These are phyloP conservation scores for Cynopterus sphinx DNA, from an alignment of 2,797 vertebrate species.

Conservation along the genomic window DNA sequence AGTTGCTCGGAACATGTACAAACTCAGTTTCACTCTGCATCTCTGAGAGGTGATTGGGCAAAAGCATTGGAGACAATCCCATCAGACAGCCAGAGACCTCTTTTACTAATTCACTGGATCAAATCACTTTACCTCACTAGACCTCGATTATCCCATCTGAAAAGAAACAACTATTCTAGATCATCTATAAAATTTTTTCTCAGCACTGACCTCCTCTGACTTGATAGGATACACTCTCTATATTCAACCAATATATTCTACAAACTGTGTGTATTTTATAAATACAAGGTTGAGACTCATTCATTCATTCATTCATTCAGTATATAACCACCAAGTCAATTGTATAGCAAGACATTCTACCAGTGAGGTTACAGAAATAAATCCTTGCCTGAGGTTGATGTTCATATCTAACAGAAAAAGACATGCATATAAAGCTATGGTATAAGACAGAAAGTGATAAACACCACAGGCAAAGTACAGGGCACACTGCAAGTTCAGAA, in stretches of 20 bases:
- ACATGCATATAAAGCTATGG: background rate
- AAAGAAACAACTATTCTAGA: background rate
- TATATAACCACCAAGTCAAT: background rate
- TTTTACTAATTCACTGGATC: background rate
- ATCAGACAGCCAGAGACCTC: background rate
- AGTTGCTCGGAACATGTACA: background rate
- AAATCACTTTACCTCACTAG: background rate
- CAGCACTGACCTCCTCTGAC: background rate
- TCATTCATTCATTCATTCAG: background rate
- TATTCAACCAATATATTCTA: background rate
- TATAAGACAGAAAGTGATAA: background rate
- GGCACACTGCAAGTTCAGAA: background rate
- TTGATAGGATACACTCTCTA: background rate
- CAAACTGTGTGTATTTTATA: background rate
- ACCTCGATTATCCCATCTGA: background rate
- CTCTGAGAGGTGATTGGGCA: background rate
- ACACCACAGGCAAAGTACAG: background rate
- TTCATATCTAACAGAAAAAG: background rate
- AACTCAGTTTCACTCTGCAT: background rate
- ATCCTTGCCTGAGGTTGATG: background rate
- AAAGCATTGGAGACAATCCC: background rate
- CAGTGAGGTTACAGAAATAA: background rate
- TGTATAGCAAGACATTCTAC: background rate
- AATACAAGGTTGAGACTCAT: background rate
- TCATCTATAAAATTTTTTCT: background rate